Base-by-base conservation (phyloP, 1,140 invertebrate species). In the Kradibia gibbosae region DNA sequence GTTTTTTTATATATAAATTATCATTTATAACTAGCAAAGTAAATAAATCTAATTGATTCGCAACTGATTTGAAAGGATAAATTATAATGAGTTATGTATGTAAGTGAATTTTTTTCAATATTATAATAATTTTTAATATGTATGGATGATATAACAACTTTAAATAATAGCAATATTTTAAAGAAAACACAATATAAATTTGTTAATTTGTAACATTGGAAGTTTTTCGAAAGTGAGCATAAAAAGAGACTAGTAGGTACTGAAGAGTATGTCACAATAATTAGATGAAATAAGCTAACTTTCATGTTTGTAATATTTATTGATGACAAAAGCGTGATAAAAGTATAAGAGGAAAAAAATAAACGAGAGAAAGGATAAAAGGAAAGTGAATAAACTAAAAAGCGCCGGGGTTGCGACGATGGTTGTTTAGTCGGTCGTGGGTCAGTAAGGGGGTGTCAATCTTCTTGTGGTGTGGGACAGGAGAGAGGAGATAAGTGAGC, bases 351-450 rank as follows among this genome's bases (percentile, higher is more conserved):
- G 62, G 22, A 67, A 39, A 39, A 39, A 22, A 67, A 67, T 22
- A 28, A 67, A 36, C 7, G 34, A 36, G 3, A 48, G 31, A 72
- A 71, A 71, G 36, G 1, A 83, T 74, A 57, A 73, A 39, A 65
- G 65, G 13, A 60, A 53, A 62, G 20, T 31, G 45, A 71, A 20
- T 60, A 22, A 31, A 34, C 42, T 3, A 15, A 42, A 48, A 39
- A 42, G 57, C 25, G 15, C 50, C 7, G 13, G 22, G 50, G 3
- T 7, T n/a, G 22, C 22, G 53, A 55, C 53, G 48, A 53, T 48
- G 15, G 7, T 15, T 15, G 22, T 20, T 7, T 1, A 3, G 22
- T 3, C 3, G 53, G 0, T 57, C 53, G 22, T 4, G n/a, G 53
- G 8, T n/a, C n/a, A n/a, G n/a, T n/a, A n/a, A n/a, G n/a, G n/a